Percentiles rank a stretch among this genome's conserved stretches.
phyloP scores from a whole-genome alignment of 2,888 invertebrate genomes.

The Eulithis testata region DNA sequence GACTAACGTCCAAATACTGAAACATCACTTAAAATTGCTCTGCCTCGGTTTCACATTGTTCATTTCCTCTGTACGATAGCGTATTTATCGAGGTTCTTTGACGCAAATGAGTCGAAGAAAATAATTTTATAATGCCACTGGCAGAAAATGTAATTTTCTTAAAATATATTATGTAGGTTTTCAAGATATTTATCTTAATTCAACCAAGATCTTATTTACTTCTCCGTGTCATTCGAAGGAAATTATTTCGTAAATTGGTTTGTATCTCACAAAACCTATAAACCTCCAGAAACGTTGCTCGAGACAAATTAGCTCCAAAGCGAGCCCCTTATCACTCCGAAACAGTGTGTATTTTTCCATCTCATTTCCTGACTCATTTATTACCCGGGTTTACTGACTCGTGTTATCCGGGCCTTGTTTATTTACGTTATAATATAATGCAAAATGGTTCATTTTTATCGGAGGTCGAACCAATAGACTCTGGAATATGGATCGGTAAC shows the following conservation, averaged over 20 bases:
- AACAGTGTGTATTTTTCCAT: slow-evolving; percentile 24
- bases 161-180: too few species aligned
- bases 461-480: neutral
- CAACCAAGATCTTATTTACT: neutral
- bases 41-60: too few species aligned
- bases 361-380: slow-evolving; percentile 17
- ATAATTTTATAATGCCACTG: too few species aligned
- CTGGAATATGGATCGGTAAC: neutral
- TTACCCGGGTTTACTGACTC: slow-evolving; percentile 14
- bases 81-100: too few species aligned
- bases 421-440: neutral
- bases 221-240: neutral
- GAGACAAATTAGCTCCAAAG: slow-evolving; percentile 23
- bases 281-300: slow-evolving; percentile 8
- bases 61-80: too few species aligned
- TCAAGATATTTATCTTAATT: neutral
- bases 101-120: too few species aligned
- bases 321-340: slow-evolving; percentile 18
- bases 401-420: slow-evolving; percentile 5
- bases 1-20: too few species aligned
- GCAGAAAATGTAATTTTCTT: too few species aligned
- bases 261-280: slow-evolving; percentile 6
- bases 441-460: neutral
- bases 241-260: neutral
- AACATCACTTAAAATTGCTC: too few species aligned